phyloP scores from a whole-genome alignment of 2,113 vertebrate genomes.

The Eonycteris spelaea region DNA sequence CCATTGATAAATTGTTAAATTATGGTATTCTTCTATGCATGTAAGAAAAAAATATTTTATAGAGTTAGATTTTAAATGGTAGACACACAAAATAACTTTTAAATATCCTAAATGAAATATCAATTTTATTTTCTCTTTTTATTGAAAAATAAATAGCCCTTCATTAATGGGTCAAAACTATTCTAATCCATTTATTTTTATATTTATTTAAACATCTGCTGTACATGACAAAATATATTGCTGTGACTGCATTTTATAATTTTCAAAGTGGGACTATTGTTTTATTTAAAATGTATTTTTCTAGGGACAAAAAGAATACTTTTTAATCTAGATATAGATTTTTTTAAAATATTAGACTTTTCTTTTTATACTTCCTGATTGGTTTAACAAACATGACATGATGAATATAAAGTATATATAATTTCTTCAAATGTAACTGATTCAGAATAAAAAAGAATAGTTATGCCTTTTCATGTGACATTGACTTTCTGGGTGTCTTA shows the following conservation, averaged over 20 bases:
- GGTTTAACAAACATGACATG: conserved; percentile 5
- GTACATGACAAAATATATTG: conserved; percentile 45
- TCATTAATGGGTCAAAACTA: background rate
- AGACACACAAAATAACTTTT: background rate
- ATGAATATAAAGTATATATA: conserved; percentile 27
- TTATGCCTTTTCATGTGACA: background rate
- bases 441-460: conserved; percentile 28
- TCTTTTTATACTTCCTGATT: conserved; percentile 9
- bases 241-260: conserved; percentile 50
- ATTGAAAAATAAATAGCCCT: background rate
- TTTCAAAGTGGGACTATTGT: conserved; percentile 1
- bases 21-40: background rate
- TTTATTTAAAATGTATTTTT: conserved; percentile 54
- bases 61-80: background rate
- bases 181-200: conserved; percentile 65
- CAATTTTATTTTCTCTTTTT: background rate
- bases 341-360: background rate
- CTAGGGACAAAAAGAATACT: conserved; percentile 20
- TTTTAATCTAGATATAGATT: background rate
- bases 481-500: conserved; percentile 40
- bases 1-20: background rate
- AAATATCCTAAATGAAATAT: background rate
- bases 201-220: conserved; percentile 64
- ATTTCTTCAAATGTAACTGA: conserved; percentile 46
- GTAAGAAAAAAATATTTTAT: background rate